A percentile compares a stretch with the other conserved stretches of the same genome.
Conservation (phyloP, 2,113 vertebrate species). For the Salminus brasiliensis region DNA sequence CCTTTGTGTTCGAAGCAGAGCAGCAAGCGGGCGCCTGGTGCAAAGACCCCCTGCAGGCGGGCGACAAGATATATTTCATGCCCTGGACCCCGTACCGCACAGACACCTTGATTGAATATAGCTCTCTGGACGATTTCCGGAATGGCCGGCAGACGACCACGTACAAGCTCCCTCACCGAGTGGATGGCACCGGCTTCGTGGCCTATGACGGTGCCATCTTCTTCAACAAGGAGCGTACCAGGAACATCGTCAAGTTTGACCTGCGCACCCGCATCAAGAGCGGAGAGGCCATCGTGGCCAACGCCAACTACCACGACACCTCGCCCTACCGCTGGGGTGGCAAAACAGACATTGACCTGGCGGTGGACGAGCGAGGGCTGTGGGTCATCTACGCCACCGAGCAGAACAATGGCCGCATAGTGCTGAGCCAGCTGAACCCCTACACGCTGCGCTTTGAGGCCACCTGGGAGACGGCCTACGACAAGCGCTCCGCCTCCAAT, state of each 20-base stretch:
- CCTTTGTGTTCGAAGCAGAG: slow-evolving; percentile 93
- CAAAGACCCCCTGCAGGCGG: slow-evolving; percentile 96
- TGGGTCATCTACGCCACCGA: slow-evolving; percentile 99
- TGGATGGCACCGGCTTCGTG: slow-evolving; percentile 96
- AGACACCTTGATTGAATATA: slow-evolving; percentile 92
- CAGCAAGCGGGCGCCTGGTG: slow-evolving; percentile 98
- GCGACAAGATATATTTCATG: slow-evolving; percentile 99
- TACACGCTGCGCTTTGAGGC: slow-evolving; percentile 96
- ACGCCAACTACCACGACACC: slow-evolving; percentile 98
- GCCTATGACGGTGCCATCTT: slow-evolving; percentile 97
- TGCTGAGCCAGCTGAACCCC: slow-evolving; percentile 95
- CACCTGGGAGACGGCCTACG: slow-evolving; percentile 93
- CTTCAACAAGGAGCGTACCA: slow-evolving; percentile 97
- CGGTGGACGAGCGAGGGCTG: slow-evolving; percentile 93
- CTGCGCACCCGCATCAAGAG: slow-evolving; percentile 98
- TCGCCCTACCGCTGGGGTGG: slow-evolving; percentile 98
- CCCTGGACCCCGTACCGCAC: slow-evolving; percentile 98
- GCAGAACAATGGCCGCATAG: slow-evolving; percentile 97
- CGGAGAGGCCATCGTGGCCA: slow-evolving; percentile 97
- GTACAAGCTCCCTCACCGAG: slow-evolving; percentile 95
- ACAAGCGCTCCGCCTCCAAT: slow-evolving; percentile 96
- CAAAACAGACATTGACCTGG: slow-evolving; percentile 96
- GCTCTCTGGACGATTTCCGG: slow-evolving; percentile 93
- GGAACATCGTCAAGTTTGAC: slow-evolving; percentile 98
- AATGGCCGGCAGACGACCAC: slow-evolving; percentile 90